These are phyloP conservation scores for Drosophila eohydei DNA, from an alignment of 2,888 invertebrate species.

Conservation along the genomic window DNA sequence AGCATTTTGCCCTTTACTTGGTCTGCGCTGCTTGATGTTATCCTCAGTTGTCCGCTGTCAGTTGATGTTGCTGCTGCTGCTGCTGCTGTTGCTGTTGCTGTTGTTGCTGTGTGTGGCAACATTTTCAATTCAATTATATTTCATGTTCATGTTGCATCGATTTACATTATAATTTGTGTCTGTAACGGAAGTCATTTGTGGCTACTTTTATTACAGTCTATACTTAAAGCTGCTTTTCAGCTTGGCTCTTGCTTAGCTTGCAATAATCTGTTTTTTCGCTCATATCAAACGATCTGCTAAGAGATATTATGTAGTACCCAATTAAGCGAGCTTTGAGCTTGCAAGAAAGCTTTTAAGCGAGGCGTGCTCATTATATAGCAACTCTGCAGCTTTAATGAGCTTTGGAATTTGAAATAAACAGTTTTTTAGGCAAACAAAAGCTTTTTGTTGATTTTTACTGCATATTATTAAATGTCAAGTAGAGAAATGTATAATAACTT, in stretches of 20 bases:
- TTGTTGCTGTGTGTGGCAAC: slow-evolving; percentile 71
- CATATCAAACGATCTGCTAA: neutral
- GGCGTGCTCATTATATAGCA: too few species aligned
- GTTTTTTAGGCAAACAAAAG: neutral
- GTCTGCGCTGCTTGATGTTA: slow-evolving; percentile 18
- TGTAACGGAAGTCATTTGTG: slow-evolving; percentile 77
- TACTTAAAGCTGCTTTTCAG: slow-evolving; percentile 8
- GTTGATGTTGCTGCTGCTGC: slow-evolving; percentile 20
- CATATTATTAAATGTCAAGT: too few species aligned
- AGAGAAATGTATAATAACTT: too few species aligned
- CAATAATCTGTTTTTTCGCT: neutral
- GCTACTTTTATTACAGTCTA: slow-evolving; percentile 15
- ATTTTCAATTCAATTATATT: slow-evolving; percentile 79
- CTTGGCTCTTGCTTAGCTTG: neutral
- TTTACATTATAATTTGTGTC: slow-evolving; percentile 79
- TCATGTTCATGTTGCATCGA: slow-evolving; percentile 79
- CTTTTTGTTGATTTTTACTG: neutral
- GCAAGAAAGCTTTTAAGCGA: neutral
- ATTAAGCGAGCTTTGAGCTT: neutral
- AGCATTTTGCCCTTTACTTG: slow-evolving; percentile 75
- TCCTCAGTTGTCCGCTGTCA: slow-evolving; percentile 39
- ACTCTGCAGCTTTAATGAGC: neutral
- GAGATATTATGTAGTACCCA: neutral
- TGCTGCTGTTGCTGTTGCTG: slow-evolving; percentile 18
- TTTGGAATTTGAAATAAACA: neutral